Conservation (phyloP, 1,140 invertebrate genomes). For the Carcinoscorpius rotundicauda region DNA sequence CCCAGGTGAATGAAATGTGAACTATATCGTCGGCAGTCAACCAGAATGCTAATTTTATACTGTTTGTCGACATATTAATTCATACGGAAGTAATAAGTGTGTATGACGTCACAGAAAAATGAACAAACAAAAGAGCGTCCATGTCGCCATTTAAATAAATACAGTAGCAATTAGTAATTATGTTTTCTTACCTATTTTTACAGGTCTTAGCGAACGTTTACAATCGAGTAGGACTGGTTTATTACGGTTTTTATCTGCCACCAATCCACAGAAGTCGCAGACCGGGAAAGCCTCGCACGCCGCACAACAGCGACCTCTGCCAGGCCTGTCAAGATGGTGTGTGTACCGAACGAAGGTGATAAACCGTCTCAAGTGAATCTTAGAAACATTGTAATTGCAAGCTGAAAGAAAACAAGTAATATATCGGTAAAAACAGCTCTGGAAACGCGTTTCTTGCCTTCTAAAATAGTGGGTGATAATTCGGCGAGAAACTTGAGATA, state of each 20-base stretch:
- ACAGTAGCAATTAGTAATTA: neutral
- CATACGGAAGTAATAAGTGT: neutral
- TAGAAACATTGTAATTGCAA: no score
- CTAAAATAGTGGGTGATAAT: no score
- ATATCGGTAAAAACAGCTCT: no score
- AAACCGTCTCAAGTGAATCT: no score
- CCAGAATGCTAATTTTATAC: no score
- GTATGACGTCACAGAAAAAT: neutral
- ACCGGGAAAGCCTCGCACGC: conserved; percentile 37
- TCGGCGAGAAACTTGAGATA: no score
- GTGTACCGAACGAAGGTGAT: conserved; percentile 25
- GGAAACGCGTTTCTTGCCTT: no score
- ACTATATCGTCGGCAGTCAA: no score
- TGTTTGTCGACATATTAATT: no score
- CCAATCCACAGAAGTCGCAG: conserved; percentile 34
- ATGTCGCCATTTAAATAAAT: neutral
- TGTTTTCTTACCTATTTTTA: conserved; percentile 3
- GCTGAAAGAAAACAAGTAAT: no score
- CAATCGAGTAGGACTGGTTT: conserved; percentile 36
- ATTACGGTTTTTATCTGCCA: conserved; percentile 36
- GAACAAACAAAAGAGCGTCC: neutral
- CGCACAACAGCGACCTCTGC: conserved; percentile 37
- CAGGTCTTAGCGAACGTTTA: conserved; percentile 38
- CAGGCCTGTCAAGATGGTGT: conserved; percentile 40
- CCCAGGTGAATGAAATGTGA: no score